These are phyloP conservation scores for Meloidogyne exigua DNA, from an alignment of 1,140 invertebrate genomes.

Conservation along the genomic window DNA sequence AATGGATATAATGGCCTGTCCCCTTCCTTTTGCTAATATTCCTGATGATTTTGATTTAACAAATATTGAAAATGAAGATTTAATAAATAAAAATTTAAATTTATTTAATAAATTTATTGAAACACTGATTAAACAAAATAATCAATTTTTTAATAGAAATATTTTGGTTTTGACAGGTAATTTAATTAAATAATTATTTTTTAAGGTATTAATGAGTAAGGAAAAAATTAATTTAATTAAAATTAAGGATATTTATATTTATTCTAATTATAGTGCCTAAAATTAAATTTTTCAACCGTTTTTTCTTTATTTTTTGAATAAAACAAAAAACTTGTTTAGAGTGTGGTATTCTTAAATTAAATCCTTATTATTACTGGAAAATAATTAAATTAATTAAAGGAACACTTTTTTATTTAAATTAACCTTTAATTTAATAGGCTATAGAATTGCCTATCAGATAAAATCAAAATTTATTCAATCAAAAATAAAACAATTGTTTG, in stretches of 20 bases:
- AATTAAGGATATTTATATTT: too few species aligned
- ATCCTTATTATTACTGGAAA: too few species aligned
- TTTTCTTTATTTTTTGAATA: too few species aligned
- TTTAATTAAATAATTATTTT: too few species aligned
- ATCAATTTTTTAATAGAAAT: not conserved
- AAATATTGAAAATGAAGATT: not conserved
- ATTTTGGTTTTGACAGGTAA: constrained; percentile 2
- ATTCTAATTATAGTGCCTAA: too few species aligned
- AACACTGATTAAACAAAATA: not conserved
- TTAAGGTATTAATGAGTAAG: too few species aligned
- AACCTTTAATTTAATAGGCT: not conserved
- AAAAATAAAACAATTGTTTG: not conserved
- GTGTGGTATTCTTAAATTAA: too few species aligned
- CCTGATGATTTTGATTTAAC: not conserved
- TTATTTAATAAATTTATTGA: not conserved
- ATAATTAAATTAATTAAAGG: too few species aligned
- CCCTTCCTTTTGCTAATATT: not conserved
- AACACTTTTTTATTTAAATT: too few species aligned
- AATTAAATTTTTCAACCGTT: too few species aligned
- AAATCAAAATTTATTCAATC: not conserved
- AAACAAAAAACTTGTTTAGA: too few species aligned
- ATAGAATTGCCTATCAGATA: not conserved
- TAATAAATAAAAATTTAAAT: not conserved
- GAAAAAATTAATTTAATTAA: too few species aligned
- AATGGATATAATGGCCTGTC: not conserved